These are phyloP conservation scores for Neodon shergylaensis DNA, from an alignment of 2,113 vertebrate species.

Conservation along the genomic window DNA sequence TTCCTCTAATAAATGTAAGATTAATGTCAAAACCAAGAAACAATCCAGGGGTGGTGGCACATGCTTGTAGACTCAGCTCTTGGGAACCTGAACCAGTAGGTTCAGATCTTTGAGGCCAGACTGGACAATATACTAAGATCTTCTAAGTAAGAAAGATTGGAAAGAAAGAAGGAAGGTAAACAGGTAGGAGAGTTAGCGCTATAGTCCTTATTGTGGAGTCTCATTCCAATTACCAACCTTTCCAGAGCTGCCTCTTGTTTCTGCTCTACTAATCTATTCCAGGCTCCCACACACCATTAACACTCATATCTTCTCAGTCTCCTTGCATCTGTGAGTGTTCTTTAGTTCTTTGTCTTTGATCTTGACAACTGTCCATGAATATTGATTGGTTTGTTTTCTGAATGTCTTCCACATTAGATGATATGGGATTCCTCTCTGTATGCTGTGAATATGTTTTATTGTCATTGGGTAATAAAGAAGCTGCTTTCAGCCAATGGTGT, in stretches of 20 bases:
- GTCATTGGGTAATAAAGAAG: too few species aligned
- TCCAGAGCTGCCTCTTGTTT: neutral
- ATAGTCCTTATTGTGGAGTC: neutral
- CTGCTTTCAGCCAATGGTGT: too few species aligned
- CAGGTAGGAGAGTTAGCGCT: too few species aligned
- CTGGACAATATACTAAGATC: neutral
- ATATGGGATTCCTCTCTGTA: too few species aligned
- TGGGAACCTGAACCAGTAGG: neutral
- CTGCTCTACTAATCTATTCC: neutral
- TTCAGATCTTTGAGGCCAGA: neutral
- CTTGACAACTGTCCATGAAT: neutral
- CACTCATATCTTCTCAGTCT: neutral
- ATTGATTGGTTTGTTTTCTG: neutral
- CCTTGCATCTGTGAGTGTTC: neutral
- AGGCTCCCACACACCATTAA: neutral
- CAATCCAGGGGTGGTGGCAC: neutral
- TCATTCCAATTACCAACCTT: neutral
- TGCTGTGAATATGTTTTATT: too few species aligned
- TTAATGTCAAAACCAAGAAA: slow-evolving; percentile 22
- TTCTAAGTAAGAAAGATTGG: neutral
- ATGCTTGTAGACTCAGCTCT: neutral
- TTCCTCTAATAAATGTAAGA: neutral
- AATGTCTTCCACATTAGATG: neutral
- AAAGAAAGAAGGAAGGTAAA: neutral
- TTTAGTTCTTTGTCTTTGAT: neutral